Evolutionary conservation across 2,888 invertebrate species (phyloP).

Genomic region (Pinctada fucata): DNA sequence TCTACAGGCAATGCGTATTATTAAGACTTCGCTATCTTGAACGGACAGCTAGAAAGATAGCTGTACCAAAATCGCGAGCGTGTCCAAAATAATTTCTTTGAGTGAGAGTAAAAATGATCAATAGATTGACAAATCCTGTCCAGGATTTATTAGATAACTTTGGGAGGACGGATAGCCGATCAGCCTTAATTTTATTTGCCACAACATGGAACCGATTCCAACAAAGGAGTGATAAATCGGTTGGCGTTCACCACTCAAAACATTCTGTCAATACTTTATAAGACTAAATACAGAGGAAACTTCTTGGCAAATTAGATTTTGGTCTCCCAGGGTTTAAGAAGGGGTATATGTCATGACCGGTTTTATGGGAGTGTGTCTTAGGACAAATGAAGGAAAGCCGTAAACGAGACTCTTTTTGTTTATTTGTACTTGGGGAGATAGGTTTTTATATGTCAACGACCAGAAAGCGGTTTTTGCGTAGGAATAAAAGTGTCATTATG

Average conservation of each 20-base stretch:
- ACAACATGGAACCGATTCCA: slow-evolving; percentile 14
- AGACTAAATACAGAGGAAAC: not conserved
- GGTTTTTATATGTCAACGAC: no score
- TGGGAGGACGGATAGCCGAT: slow-evolving; percentile 20
- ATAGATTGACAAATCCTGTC: slow-evolving; percentile 20
- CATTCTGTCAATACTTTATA: not conserved
- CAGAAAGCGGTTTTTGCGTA: no score
- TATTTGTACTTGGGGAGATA: no score
- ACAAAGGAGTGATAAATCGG: slow-evolving; percentile 11
- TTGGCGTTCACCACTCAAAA: not conserved
- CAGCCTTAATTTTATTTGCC: slow-evolving; percentile 30
- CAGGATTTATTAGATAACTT: slow-evolving; percentile 29
- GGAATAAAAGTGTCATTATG: no score
- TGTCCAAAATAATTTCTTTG: not conserved
- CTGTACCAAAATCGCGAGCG: no score
- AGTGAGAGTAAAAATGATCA: slow-evolving; percentile 6
- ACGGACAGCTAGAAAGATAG: no score
- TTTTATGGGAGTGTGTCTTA: not conserved
- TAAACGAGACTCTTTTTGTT: no score
- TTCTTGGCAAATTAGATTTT: not conserved
- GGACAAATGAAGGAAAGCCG: no score
- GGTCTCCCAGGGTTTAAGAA: not conserved
- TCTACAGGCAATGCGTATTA: no score
- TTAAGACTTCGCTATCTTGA: no score
- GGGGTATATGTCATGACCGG: not conserved